Conservation (phyloP, 2,797 vertebrate genomes). For the Spinibarbus caldwelli region DNA sequence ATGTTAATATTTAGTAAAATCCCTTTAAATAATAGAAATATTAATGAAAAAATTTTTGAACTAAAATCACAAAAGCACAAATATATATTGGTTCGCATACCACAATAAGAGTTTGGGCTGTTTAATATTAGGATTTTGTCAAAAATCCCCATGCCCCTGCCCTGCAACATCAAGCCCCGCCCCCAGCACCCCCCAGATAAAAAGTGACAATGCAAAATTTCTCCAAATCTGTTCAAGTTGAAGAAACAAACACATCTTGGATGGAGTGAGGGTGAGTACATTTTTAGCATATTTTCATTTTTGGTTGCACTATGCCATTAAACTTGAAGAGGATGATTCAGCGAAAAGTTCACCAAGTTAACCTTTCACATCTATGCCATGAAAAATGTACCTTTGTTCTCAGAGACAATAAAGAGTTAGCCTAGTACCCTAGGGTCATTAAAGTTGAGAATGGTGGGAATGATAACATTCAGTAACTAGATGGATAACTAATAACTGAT, state of each 20-base stretch:
- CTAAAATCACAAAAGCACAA: no score
- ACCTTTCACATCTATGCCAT: neutral
- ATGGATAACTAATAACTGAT: neutral
- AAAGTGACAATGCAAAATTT: no score
- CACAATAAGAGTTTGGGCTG: no score
- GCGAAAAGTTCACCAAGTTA: neutral
- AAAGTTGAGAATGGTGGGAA: neutral
- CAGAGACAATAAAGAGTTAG: neutral
- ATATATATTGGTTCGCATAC: no score
- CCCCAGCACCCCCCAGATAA: no score
- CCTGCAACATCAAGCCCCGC: no score
- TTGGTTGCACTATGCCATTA: neutral
- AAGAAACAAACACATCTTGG: neutral
- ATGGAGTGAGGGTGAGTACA: neutral
- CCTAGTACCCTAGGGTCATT: no score
- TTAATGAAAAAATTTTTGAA: no score
- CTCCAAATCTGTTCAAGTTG: neutral
- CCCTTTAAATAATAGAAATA: no score
- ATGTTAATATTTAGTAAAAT: no score
- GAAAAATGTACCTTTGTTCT: neutral
- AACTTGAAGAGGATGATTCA: neutral
- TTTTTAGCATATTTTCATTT: neutral
- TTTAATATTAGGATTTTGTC: no score
- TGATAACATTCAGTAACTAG: neutral
- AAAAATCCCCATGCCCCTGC: no score